A percentile compares a stretch with the other conserved stretches of the same genome.
phyloP scores from a whole-genome alignment of 2,113 vertebrate genomes.

The Neopipo cinnamomea region DNA sequence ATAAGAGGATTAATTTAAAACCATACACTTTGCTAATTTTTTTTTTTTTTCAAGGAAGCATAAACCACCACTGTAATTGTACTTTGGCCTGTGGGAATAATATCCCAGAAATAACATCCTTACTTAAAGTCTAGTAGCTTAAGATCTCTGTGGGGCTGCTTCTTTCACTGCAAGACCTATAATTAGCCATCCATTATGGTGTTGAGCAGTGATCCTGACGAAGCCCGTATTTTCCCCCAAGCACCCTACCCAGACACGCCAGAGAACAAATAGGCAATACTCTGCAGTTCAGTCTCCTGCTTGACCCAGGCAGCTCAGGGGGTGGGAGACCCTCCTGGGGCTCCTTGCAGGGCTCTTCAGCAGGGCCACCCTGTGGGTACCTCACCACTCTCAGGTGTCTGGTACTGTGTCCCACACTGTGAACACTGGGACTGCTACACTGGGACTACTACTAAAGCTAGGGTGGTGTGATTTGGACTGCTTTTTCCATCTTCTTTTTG shows the following conservation, averaged over 20 bases:
- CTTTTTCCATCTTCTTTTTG: background rate
- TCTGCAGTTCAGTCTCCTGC: background rate
- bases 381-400: background rate
- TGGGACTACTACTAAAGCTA: background rate
- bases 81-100: slow-evolving; percentile 45
- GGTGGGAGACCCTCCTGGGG: background rate
- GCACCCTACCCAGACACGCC: background rate
- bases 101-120: slow-evolving; percentile 14
- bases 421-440: background rate
- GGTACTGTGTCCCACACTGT: background rate
- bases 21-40: background rate
- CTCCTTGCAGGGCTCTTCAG: background rate
- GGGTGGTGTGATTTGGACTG: background rate
- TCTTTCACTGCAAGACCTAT: slow-evolving; percentile 29
- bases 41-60: background rate
- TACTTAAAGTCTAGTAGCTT: slow-evolving; percentile 7
- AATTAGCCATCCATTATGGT: slow-evolving; percentile 47
- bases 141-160: slow-evolving; percentile 28
- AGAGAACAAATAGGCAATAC: background rate
- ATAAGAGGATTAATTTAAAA: slow-evolving; percentile 32
- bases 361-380: background rate
- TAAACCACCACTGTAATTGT: slow-evolving; percentile 1
- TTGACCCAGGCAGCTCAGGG: background rate
- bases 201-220: background rate
- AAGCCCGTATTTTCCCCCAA: background rate